Evolutionary conservation across 2,888 invertebrate genomes (phyloP), one percentile per base, ranked within the genome.

Genomic region (Microctonus brassicae): DNA sequence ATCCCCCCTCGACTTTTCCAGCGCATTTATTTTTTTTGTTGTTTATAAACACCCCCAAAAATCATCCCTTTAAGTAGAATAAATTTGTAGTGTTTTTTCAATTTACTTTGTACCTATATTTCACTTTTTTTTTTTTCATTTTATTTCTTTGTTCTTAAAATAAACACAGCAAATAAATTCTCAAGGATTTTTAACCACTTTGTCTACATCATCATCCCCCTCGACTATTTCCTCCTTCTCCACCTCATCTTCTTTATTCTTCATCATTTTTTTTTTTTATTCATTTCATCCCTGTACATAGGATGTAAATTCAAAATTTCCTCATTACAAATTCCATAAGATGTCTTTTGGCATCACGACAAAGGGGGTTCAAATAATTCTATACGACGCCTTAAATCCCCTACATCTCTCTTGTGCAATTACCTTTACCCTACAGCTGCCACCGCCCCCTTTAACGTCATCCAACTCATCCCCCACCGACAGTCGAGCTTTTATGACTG

Each of bases 271-370:
- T 29, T 29, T 29, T 29, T 60, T 36, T 60, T 36, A 60, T 34
- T 10, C n/a, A 39, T 39, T 10, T 39, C 39, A 39, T 39, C 62
- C 42, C 24, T n/a, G 26, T 26, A 26, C n/a, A 39, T 39, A n/a
- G 2, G 10, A 39, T 4, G n/a, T 3, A 62, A 70, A 64, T 58
- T 47, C 64, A 70, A 64, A 70, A 70, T 64, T 42, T 64, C 47
- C 58, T 70, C 70, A 70, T 70, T 42, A 70, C 55, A 47, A 70
- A 70, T 64, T 64, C 70, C 11, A 47, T 57, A 58, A 64, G 42
- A 64, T 57, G 42, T 70, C 26, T 62, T 53, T 57, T 42, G 33
- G 42, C 29, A 57, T 29, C 47, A 36, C 22, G 42, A 36, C 55
- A 20, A 64, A 34, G 36, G 53, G 24, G 63, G 69, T 52, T 69